Evolutionary conservation across 2,888 invertebrate species (phyloP).

Genomic region (Trichopoda pennipes): DNA sequence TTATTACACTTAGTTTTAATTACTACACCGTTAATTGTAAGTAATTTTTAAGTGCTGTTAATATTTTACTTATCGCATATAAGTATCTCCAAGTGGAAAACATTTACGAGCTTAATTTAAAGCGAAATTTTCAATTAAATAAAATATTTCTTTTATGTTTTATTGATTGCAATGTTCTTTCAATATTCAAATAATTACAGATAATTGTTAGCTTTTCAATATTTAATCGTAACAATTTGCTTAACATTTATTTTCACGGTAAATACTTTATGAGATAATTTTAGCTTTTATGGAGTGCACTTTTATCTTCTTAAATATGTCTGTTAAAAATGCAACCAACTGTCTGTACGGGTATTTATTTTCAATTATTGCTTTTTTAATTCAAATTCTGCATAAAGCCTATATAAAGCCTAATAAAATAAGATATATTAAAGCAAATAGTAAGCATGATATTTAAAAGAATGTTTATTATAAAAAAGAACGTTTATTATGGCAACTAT

Average conservation of each 20-base stretch:
- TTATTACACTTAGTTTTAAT: no score
- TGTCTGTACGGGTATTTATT: constrained; percentile 7
- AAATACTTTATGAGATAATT: constrained; percentile 7
- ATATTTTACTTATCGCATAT: no score
- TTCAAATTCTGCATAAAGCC: no score
- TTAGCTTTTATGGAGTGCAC: not conserved
- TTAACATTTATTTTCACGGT: not conserved
- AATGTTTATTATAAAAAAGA: not conserved
- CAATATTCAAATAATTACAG: not conserved
- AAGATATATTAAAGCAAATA: constrained; percentile 28
- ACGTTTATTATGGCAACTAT: no score
- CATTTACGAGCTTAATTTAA: no score
- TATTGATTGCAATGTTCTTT: not conserved
- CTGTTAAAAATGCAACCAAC: not conserved
- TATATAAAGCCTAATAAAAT: not conserved
- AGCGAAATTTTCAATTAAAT: no score
- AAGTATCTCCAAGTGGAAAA: no score
- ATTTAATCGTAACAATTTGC: no score
- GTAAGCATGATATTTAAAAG: not conserved
- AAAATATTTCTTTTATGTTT: no score
- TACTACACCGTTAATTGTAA: no score
- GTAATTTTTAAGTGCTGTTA: no score
- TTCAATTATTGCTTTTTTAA: constrained; percentile 20
- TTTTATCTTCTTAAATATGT: not conserved
- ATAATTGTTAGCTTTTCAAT: not conserved